Evolutionary conservation across 1,140 invertebrate species (phyloP).

Genomic region (Sitophilus oryzae): DNA sequence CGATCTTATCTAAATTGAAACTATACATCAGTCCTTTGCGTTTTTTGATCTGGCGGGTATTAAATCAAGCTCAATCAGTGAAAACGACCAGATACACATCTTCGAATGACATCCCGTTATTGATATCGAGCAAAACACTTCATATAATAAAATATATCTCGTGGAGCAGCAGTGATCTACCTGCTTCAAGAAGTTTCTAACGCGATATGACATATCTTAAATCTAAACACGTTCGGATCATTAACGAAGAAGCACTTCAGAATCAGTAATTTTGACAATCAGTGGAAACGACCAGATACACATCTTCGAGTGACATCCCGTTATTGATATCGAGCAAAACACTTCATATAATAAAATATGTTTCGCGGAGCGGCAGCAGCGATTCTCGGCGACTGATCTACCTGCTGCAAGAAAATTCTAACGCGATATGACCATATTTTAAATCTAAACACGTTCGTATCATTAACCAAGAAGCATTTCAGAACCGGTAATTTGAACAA

Average conservation of each 20-base stretch:
- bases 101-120: not conserved
- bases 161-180: conserved; percentile 1
- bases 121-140: not conserved
- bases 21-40: too few relatives aligned
- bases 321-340: not conserved
- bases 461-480: conserved; percentile 33
- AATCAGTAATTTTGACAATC: conserved; percentile 3
- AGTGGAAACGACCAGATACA: not conserved
- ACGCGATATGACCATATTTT: conserved; percentile 35
- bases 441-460: conserved; percentile 29
- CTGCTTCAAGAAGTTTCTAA: conserved; percentile 20
- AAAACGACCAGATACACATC: not conserved
- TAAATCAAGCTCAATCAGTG: not conserved
- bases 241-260: conserved; percentile 31
- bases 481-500: conserved; percentile 3
- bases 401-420: conserved; percentile 17
- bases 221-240: conserved; percentile 31
- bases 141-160: not conserved
- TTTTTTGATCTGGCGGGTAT: too few relatives aligned
- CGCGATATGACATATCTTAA: conserved; percentile 33
- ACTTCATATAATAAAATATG: not conserved
- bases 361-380: not conserved
- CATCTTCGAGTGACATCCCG: not conserved
- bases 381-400: conserved; percentile 11
- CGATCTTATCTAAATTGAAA: too few relatives aligned